Evolutionary conservation across 2,888 invertebrate species (phyloP).

Genomic region (Lissonota sp.): DNA sequence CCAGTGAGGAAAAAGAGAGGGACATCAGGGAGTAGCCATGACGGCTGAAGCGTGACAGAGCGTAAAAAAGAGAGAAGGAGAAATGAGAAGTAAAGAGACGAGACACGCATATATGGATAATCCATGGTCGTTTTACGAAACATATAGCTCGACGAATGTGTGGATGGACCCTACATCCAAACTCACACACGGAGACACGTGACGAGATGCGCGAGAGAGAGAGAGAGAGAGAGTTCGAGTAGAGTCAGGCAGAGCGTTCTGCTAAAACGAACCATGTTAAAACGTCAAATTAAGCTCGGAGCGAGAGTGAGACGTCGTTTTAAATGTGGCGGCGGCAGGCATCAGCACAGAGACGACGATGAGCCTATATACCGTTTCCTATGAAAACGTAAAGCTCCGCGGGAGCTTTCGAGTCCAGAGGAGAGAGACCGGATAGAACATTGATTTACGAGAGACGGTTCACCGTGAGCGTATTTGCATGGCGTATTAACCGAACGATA

Average conservation of each 20-base stretch:
- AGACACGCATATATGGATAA: slow-evolving; percentile 26
- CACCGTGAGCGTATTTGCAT: slow-evolving; percentile 33
- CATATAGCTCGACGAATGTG: slow-evolving; percentile 14
- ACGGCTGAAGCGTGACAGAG: slow-evolving; percentile 57
- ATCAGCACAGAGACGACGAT: slow-evolving; percentile 13
- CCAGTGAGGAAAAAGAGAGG: slow-evolving; percentile 10
- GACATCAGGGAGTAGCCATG: slow-evolving; percentile 46
- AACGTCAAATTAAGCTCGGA: slow-evolving; percentile 64
- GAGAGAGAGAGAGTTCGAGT: slow-evolving; percentile 28
- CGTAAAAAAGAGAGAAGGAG: slow-evolving; percentile 27
- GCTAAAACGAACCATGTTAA: slow-evolving; percentile 63
- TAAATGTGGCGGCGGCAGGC: slow-evolving; percentile 7
- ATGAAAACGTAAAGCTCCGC: slow-evolving; percentile 39
- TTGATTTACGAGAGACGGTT: slow-evolving; percentile 73
- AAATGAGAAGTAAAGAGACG: slow-evolving; percentile 22
- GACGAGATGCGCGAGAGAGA: slow-evolving; percentile 2
- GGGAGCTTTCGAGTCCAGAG: slow-evolving; percentile 29
- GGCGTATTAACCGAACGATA: slow-evolving; percentile 55
- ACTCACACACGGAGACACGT: not conserved
- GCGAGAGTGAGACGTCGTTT: slow-evolving; percentile 59
- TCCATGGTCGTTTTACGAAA: slow-evolving; percentile 26
- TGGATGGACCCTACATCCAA: slow-evolving; percentile 46
- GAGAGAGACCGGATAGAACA: slow-evolving; percentile 72
- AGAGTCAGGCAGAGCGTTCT: slow-evolving; percentile 46
- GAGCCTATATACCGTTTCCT: slow-evolving; percentile 35